Evolutionary conservation across 1,140 invertebrate genomes (phyloP).

Genomic region (Probaryconus sp.): DNA sequence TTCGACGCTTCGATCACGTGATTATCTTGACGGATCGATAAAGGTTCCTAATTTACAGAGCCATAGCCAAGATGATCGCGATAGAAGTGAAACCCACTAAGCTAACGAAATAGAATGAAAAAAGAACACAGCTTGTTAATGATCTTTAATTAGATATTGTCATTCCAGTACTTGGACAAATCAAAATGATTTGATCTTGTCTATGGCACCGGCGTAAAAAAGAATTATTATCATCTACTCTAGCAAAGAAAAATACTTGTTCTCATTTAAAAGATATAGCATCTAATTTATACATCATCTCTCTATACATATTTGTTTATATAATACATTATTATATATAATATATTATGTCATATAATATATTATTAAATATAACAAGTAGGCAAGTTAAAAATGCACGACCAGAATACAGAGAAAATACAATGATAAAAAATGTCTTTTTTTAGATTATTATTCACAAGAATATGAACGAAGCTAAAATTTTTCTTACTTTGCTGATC

Average conservation of each 20-base stretch:
- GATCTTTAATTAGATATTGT: not conserved
- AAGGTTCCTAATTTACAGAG: constrained; percentile 44
- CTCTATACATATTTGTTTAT: constrained; percentile 60
- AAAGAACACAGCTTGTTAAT: not conserved
- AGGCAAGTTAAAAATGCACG: constrained; percentile 63
- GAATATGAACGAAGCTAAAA: constrained; percentile 63
- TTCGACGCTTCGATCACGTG: constrained; percentile 22
- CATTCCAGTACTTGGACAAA: constrained; percentile 9
- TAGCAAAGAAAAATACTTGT: constrained; percentile 56
- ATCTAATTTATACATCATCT: constrained; percentile 62
- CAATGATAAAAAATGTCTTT: constrained; percentile 44
- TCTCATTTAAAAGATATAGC: constrained; percentile 55
- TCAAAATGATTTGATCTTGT: constrained; percentile 27
- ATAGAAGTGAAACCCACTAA: no score
- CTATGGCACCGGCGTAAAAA: constrained; percentile 41
- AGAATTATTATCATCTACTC: constrained; percentile 12
- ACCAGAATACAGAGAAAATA: constrained; percentile 47
- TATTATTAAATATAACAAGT: constrained; percentile 65
- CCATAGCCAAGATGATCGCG: constrained; percentile 35
- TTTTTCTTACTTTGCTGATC: constrained; percentile 35
- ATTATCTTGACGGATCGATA: constrained; percentile 29
- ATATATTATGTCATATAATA: constrained; percentile 66
- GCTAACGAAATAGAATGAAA: not conserved
- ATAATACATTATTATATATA: constrained; percentile 61
- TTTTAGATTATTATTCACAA: constrained; percentile 69